Base-by-base conservation (phyloP, 2,113 vertebrate species). In the Embiotoca jacksoni region DNA sequence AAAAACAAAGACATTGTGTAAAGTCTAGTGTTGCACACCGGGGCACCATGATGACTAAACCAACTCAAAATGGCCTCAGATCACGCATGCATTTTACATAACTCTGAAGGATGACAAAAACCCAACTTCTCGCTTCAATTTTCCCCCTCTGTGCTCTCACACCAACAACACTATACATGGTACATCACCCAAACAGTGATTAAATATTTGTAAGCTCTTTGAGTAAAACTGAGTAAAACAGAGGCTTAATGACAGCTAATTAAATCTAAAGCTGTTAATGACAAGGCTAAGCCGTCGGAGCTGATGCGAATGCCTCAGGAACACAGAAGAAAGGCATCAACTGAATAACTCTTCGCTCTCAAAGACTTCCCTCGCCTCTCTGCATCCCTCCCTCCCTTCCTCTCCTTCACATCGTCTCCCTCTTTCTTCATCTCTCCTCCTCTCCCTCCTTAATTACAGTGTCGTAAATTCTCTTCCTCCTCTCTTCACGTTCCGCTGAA, bases 231-330 rank as follows among this genome's bases (percentile, higher is more conserved):
- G 80, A 69, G 83, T 90, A 90, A 91, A 93, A 87, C 85, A 78
- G 35, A 82, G 36, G 82, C 82, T 83, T 93, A 93, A 90, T 92
- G 91, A 90, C 31, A 63, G 78, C 87, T 93, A 93, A 94, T 94
- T 93, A 89, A 90, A 92, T 88, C 75, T 89, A 89, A 94, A 92
- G 76, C 88, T 75, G 75, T 73, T 94, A 94, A 95, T 91, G 91
- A 94, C 53, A 66, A 70, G 78, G 81, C 89, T 85, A 88, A 94
- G 86, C 88, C 69, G 54, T 62, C 72, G 59, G 75, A 86, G 86
- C 87, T 71, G 83, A 84, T 78, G 66, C 72, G 71, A 70, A 84
- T 32, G 85, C 75, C 71, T 83, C 62, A 80, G 82, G 75, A 90
- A 90, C 31, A 49, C 35, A 11, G 72, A 76, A 86, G 73, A 87